Conservation (phyloP, 2,797 vertebrate genomes). For the Eptatretus atami region DNA sequence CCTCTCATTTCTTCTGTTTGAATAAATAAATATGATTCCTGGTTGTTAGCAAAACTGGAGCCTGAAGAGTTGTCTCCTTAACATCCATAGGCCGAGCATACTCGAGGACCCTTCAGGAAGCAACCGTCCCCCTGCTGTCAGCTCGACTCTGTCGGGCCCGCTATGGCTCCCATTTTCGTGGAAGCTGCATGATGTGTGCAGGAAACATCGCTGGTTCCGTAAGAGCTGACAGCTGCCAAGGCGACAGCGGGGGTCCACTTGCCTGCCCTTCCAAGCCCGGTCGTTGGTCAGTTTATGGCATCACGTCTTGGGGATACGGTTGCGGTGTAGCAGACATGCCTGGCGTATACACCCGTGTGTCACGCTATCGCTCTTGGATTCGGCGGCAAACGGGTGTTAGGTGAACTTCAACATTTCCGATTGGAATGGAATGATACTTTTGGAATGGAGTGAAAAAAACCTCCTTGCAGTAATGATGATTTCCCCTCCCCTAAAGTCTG, state of each 20-base stretch:
- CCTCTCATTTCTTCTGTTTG: too few species aligned
- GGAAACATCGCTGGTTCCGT: neutral
- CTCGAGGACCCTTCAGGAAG: slow-evolving; percentile 4
- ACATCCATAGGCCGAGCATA: neutral
- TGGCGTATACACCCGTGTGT: slow-evolving; percentile 2
- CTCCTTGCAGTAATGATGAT: too few species aligned
- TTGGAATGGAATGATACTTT: too few species aligned
- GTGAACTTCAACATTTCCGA: neutral
- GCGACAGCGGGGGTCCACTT: slow-evolving; percentile 4
- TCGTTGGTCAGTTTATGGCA: neutral
- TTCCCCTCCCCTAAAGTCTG: too few species aligned
- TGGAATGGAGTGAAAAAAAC: too few species aligned
- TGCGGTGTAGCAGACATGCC: neutral
- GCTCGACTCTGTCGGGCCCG: neutral
- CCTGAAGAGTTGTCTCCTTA: neutral
- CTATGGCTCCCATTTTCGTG: neutral
- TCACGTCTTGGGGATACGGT: slow-evolving; percentile 3
- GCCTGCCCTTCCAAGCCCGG: neutral
- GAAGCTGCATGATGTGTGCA: slow-evolving; percentile 2
- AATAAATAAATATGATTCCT: too few species aligned
- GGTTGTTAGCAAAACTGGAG: too few species aligned
- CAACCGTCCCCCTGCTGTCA: slow-evolving; percentile 1
- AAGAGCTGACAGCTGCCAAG: slow-evolving; percentile 5
- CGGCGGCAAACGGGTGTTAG: neutral
- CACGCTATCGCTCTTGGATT: slow-evolving; percentile 1